These are phyloP conservation scores for Pinctada fucata DNA, from an alignment of 2,888 invertebrate genomes.

Conservation along the genomic window DNA sequence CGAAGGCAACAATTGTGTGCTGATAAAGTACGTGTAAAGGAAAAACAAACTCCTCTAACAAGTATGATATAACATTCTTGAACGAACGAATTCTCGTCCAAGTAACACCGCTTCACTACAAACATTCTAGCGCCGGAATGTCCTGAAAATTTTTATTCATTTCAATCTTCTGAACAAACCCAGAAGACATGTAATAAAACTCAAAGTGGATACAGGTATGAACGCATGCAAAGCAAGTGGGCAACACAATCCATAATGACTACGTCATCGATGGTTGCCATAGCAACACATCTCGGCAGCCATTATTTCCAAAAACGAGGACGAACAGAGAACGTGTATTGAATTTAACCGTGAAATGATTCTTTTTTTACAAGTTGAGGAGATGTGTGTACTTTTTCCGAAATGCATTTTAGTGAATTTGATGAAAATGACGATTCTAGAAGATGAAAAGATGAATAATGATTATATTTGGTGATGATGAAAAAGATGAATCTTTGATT, in stretches of 20 bases:
- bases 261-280: neutral
- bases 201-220: neutral
- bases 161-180: too few species aligned
- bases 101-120: too few species aligned
- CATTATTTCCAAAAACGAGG: neutral
- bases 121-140: too few species aligned
- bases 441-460: neutral
- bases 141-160: too few species aligned
- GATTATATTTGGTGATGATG: neutral
- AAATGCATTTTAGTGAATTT: neutral
- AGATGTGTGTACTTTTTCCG: too few species aligned
- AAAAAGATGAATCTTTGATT: neutral
- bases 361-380: neutral
- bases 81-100: too few species aligned
- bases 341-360: neutral
- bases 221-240: constrained; percentile 67
- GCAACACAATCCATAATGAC: constrained; percentile 45
- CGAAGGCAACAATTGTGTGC: too few species aligned
- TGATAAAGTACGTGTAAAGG: too few species aligned
- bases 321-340: neutral
- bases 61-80: too few species aligned
- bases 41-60: too few species aligned
- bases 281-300: neutral
- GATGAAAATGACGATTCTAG: neutral
- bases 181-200: too few species aligned